These are phyloP conservation scores for Papilio aristodemus DNA, from an alignment of 1,140 invertebrate genomes.

Conservation along the genomic window DNA sequence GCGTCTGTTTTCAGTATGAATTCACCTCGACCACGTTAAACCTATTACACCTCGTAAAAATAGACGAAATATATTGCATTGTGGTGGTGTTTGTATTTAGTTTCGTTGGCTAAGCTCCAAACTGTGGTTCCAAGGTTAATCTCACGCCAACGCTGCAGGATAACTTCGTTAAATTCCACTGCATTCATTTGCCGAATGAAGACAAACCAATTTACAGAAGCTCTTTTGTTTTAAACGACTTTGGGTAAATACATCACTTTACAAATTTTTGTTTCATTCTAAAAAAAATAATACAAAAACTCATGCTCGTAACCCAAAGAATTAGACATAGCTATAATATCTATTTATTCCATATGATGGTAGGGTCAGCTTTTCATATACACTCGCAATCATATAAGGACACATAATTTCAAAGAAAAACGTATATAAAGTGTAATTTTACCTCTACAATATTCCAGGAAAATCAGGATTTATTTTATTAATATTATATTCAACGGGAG, in stretches of 20 bases:
- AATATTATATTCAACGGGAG: too few relatives aligned
- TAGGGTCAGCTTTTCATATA: too few relatives aligned
- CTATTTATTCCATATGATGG: too few relatives aligned
- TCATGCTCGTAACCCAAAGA: too few relatives aligned
- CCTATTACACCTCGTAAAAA: neutral
- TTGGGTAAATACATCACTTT: neutral
- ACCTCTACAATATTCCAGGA: too few relatives aligned
- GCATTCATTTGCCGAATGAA: neutral
- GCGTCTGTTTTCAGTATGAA: neutral
- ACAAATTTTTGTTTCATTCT: neutral
- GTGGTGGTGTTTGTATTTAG: conserved; percentile 1
- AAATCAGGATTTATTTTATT: too few relatives aligned
- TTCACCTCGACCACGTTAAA: neutral
- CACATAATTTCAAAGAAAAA: too few relatives aligned
- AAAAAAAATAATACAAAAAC: too few relatives aligned
- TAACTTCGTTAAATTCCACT: conserved; percentile 8
- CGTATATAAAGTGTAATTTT: too few relatives aligned
- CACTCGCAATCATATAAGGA: too few relatives aligned
- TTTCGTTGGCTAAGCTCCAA: conserved; percentile 7
- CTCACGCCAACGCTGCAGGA: neutral
- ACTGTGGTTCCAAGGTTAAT: neutral
- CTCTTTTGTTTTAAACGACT: neutral
- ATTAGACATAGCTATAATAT: too few relatives aligned
- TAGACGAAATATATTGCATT: neutral
- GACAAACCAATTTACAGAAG: conserved; percentile 5